These are phyloP conservation scores for Chrysina gloriosa DNA, from an alignment of 2,888 invertebrate genomes.

Conservation along the genomic window DNA sequence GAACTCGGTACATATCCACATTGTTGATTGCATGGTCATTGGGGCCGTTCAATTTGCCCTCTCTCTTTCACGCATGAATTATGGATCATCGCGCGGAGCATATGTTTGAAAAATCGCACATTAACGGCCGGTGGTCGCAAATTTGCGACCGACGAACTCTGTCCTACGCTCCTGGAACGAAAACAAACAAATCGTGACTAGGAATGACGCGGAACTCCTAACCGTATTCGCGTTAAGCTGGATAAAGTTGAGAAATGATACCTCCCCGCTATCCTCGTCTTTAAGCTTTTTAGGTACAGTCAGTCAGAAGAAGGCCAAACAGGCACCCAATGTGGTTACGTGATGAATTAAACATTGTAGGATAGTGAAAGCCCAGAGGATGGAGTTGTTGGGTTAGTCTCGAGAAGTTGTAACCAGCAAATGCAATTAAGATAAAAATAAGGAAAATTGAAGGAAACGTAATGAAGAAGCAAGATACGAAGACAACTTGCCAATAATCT, in stretches of 20 bases:
- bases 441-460: no score
- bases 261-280: not conserved
- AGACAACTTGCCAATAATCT: no score
- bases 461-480: no score
- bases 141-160: constrained; percentile 33
- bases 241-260: constrained; percentile 6
- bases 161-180: constrained; percentile 34
- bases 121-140: constrained; percentile 35
- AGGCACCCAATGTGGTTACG: no score
- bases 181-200: constrained; percentile 38
- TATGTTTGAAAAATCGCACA: constrained; percentile 37
- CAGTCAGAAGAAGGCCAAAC: no score
- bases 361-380: no score
- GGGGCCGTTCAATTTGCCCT: constrained; percentile 29
- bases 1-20: not conserved
- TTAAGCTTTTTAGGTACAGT: no score
- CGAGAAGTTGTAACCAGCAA: no score
- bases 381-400: no score
- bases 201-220: constrained; percentile 25
- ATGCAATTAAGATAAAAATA: no score
- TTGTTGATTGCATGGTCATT: constrained; percentile 22
- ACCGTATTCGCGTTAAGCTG: constrained; percentile 11
- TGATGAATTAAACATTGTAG: no score
- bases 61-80: constrained; percentile 37
- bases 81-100: constrained; percentile 33